These are phyloP conservation scores for Atopsyche davidsoni DNA, from an alignment of 1,140 invertebrate species.

Conservation along the genomic window DNA sequence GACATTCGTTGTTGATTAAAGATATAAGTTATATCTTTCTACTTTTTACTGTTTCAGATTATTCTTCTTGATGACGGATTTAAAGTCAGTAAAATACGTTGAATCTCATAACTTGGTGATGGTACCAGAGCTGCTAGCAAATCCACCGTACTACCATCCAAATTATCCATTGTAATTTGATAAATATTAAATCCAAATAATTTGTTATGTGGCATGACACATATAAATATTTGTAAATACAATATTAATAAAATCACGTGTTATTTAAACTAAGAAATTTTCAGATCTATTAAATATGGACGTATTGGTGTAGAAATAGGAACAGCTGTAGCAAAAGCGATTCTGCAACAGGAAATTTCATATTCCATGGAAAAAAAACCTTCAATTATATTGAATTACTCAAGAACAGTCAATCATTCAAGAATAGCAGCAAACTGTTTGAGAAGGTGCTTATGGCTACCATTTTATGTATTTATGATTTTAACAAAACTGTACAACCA, in stretches of 20 bases:
- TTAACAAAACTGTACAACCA: too few species aligned
- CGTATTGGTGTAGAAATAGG: slow-evolving; percentile 45
- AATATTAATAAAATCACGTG: slow-evolving; percentile 11
- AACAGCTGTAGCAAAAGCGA: slow-evolving; percentile 37
- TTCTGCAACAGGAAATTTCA: too few species aligned
- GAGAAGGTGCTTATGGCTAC: too few species aligned
- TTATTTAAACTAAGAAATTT: slow-evolving; percentile 5
- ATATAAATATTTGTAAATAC: slow-evolving; percentile 5
- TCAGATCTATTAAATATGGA: slow-evolving; percentile 46
- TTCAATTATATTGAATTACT: too few species aligned
- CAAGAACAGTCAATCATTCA: too few species aligned
- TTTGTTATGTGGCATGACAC: too few species aligned
- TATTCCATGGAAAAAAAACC: too few species aligned
- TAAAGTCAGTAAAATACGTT: slow-evolving; percentile 35
- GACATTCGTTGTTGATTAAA: too few species aligned
- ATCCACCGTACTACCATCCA: slow-evolving; percentile 37
- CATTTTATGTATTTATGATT: too few species aligned
- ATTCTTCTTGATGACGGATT: not conserved
- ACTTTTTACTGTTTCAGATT: slow-evolving; percentile 13
- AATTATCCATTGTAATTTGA: slow-evolving; percentile 41
- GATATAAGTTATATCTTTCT: too few species aligned
- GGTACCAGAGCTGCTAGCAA: slow-evolving; percentile 41
- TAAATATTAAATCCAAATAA: slow-evolving; percentile 2
- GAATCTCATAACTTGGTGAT: slow-evolving; percentile 44
- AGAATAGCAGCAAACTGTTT: too few species aligned